Evolutionary conservation across 2,888 invertebrate species (phyloP).

Genomic region (Nomada fabriciana): DNA sequence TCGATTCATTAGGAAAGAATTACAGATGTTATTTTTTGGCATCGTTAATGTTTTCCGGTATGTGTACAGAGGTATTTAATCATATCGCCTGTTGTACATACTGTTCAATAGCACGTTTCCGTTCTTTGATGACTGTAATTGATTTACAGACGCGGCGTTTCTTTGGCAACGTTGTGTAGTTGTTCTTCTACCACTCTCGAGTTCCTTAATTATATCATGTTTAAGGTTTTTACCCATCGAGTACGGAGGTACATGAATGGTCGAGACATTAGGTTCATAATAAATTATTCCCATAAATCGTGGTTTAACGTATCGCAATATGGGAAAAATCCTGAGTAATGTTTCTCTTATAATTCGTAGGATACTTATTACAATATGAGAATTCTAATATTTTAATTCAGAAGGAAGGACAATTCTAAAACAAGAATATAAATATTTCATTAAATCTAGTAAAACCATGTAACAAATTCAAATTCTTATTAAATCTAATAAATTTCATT

Average conservation of each 20-base stretch:
- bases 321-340: too few species aligned
- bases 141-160: slow-evolving; percentile 2
- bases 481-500: too few species aligned
- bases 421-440: too few species aligned
- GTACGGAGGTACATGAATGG: neutral
- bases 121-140: slow-evolving; percentile 1
- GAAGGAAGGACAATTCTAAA: too few species aligned
- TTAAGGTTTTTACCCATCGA: neutral
- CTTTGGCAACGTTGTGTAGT: neutral
- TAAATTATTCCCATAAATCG: neutral
- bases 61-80: neutral
- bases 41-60: neutral
- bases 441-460: too few species aligned
- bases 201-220: neutral
- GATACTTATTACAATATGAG: too few species aligned
- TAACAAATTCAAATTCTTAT: too few species aligned
- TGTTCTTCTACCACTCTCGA: neutral
- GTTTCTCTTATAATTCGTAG: too few species aligned
- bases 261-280: neutral
- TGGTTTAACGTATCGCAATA: too few species aligned
- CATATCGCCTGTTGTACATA: neutral
- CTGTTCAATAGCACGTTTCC: slow-evolving; percentile 14
- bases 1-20: neutral
- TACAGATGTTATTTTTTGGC: neutral
- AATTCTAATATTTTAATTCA: too few species aligned